These are phyloP conservation scores for Potorous gilbertii DNA, from an alignment of 2,797 vertebrate genomes.

Conservation along the genomic window DNA sequence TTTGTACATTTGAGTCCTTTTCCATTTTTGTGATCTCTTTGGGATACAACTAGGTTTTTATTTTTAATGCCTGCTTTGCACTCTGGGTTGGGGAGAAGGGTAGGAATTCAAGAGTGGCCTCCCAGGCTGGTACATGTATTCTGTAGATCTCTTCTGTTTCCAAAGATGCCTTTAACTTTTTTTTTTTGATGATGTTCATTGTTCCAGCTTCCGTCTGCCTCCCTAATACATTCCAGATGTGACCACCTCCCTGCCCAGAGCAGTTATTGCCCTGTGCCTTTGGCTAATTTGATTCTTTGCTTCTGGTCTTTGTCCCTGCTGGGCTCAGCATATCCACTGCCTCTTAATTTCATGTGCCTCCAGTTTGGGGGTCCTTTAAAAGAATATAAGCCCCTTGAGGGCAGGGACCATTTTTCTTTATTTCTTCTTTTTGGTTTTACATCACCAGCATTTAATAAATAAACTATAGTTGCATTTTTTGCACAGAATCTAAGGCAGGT, in stretches of 20 bases:
- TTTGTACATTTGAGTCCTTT: too few relatives aligned
- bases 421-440: background rate
- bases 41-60: too few relatives aligned
- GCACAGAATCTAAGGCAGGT: background rate
- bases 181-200: conserved; percentile 44
- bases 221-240: conserved; percentile 60
- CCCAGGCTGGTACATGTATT: background rate
- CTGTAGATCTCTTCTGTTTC: conserved; percentile 41
- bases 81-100: too few relatives aligned
- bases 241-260: conserved; percentile 27
- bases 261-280: background rate
- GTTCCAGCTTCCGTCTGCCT: conserved; percentile 59
- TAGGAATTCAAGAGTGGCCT: background rate
- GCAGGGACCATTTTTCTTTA: background rate
- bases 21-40: too few relatives aligned
- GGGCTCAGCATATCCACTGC: background rate
- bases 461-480: background rate
- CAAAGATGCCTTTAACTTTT: conserved; percentile 48
- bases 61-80: background rate
- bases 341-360: background rate
- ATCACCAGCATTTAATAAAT: background rate
- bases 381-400: conserved; percentile 7
- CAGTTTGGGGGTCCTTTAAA: background rate
- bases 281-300: background rate
- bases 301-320: background rate